Base-by-base conservation (phyloP, 2,888 invertebrate genomes). In the Perizoma flavofasciatum region DNA sequence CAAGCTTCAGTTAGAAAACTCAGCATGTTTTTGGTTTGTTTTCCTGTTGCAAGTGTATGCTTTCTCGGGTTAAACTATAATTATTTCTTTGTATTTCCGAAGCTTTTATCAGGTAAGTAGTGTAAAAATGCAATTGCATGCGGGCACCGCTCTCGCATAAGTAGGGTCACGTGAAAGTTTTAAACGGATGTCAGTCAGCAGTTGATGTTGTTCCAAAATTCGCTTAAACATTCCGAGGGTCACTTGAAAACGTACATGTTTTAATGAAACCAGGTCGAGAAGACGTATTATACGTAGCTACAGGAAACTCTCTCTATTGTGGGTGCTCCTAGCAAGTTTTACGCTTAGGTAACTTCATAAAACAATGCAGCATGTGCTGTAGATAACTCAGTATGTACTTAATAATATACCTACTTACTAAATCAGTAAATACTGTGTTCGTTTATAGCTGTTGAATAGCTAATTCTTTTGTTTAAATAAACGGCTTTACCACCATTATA, bases 231-330 rank as follows among this genome's bases (percentile, higher is more conserved):
- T 83, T 57, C 67, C 37, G 66, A 55, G 55, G 59, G 64, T 61
- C 65, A 65, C 66, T 65, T 66, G 60, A 64, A 58, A 58, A 56
- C 63, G 57, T 63, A 61, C 61, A 63, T 69, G 81, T 81, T 80
- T 81, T 82, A 85, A 78, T 70, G 74, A 72, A 88, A 86, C 87
- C 82, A 72, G 85, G 87, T 82, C 86, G 78, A 76, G 72, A 71
- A 75, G 77, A 73, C 71, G 72, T 41, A 41, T 35, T 11, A 49
- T 37, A 7, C 7, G 47, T 43, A 9, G 52, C 50, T 61, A 48
- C 45, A 44, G 43, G 33, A 48, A 54, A 51, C 50, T 39, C 49
- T 51, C 46, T 43, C 53, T 39, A 46, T 53, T 50, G n/a, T 41
- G 37, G 45, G 11, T 44, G 33, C 32, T 46, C 9, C 7, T 8